Conservation (phyloP, 2,113 vertebrate species). For the Natator depressus region DNA sequence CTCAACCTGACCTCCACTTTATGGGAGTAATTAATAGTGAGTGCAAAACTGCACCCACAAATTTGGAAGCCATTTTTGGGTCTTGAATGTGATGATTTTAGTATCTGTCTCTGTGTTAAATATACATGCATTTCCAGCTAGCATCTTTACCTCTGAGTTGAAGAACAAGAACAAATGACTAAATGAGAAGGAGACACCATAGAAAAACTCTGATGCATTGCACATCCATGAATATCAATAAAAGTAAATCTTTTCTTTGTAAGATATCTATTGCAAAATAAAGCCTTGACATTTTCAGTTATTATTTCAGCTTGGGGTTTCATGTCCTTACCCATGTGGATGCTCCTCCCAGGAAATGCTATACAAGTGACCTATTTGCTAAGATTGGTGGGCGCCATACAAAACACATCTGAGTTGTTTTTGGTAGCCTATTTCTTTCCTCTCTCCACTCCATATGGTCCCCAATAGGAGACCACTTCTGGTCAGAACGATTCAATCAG, state of each 20-base stretch:
- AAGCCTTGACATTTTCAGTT: constrained; percentile 11
- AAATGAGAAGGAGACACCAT: background rate
- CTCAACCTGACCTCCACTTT: background rate
- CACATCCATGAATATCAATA: background rate
- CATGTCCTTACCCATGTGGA: background rate
- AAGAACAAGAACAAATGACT: background rate
- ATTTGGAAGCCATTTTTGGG: background rate
- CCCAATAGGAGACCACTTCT: background rate
- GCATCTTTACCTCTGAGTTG: constrained; percentile 24
- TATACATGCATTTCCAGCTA: background rate
- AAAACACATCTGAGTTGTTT: background rate
- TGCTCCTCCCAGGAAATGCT: background rate
- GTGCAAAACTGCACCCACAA: background rate
- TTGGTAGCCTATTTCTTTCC: background rate
- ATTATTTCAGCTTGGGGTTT: background rate
- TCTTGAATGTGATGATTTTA: background rate
- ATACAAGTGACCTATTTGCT: background rate
- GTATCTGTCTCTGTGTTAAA: background rate
- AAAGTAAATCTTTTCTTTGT: background rate
- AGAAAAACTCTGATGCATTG: background rate
- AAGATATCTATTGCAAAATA: constrained; percentile 15
- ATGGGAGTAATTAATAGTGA: background rate
- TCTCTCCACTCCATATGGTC: background rate
- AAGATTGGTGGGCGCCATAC: background rate
- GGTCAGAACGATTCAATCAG: background rate